Base-by-base conservation (phyloP, 2,888 invertebrate species). In the Plebejus melissa region DNA sequence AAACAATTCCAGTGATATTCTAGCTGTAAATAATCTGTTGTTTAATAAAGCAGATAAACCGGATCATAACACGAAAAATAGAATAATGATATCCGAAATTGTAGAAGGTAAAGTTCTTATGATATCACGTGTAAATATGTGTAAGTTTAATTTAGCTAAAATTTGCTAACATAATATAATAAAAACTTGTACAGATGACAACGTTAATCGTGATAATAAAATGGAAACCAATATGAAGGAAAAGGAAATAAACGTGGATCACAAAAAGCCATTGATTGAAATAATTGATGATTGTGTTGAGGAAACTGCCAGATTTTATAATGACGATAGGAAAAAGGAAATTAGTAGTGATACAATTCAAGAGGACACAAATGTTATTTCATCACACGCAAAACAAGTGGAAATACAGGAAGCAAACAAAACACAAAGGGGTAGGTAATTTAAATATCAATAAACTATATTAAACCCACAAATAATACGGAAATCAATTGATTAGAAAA, bases 241-340 rank as follows among this genome's bases (percentile, higher is more conserved):
- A 82, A 78, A 83, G 0, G 69, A 50, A 36, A n/a, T 58, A 7
- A 57, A 76, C n/a, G 79, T 79, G 36, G 88, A 82, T 28, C 85
- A 85, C 80, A 85, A 81, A 74, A 91, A 89, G 81, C 84, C 89
- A 0, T 78, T 91, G 1, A 84, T 90, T 78, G 87, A 93, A 85
- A 85, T 91, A 3, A 85, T 91, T 65, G 88, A 88, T 60, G 78
- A 82, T 5, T 32, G 65, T 16, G 13, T 36, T 65, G 5, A 36
- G 13, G 32, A 32, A 65, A 36, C 36, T 65, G 28, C 16, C 4
- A 9, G 11, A 38, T 75, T 78, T 54, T 82, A 83, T 4, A 80
- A 84, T 80, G 80, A 76, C 58, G 80, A 76, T 78, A 76, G 28
- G 77, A 80, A 13, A 79, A 82, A 77, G 77, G 5, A 78, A 80